Conservation (phyloP, 2,113 vertebrate genomes). For the Myrmophylax atrothorax region DNA sequence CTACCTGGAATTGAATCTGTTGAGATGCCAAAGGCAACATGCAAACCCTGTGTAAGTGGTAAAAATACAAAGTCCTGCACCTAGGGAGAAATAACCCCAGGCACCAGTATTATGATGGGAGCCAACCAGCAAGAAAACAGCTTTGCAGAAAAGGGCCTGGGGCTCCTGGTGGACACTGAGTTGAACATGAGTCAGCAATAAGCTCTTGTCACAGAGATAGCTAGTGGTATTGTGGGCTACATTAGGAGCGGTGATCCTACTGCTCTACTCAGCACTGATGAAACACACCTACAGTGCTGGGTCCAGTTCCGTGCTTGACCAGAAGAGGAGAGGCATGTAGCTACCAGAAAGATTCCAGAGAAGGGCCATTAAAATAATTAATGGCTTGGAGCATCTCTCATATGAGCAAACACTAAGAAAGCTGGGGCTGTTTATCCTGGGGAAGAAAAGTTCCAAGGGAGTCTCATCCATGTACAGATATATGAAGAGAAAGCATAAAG, state of each 20-base stretch:
- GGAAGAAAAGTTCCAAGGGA: not conserved
- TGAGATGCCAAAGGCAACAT: not conserved
- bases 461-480: not conserved
- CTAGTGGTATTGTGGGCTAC: not conserved
- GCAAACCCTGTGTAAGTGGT: not conserved
- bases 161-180: not conserved
- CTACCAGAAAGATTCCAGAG: not conserved
- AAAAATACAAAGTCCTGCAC: not conserved
- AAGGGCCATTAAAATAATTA: not conserved
- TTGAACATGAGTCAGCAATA: not conserved
- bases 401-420: not conserved
- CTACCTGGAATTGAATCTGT: not conserved
- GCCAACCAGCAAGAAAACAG: not conserved
- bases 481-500: not conserved
- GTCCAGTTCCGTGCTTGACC: not conserved
- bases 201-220: not conserved
- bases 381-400: not conserved
- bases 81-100: not conserved
- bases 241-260: not conserved
- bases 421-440: not conserved
- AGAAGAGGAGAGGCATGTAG: not conserved
- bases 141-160: not conserved
- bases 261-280: not conserved
- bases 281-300: not conserved
- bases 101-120: not conserved